phyloP scores from a whole-genome alignment of 2,797 vertebrate species.

The Miichthys miiuy region DNA sequence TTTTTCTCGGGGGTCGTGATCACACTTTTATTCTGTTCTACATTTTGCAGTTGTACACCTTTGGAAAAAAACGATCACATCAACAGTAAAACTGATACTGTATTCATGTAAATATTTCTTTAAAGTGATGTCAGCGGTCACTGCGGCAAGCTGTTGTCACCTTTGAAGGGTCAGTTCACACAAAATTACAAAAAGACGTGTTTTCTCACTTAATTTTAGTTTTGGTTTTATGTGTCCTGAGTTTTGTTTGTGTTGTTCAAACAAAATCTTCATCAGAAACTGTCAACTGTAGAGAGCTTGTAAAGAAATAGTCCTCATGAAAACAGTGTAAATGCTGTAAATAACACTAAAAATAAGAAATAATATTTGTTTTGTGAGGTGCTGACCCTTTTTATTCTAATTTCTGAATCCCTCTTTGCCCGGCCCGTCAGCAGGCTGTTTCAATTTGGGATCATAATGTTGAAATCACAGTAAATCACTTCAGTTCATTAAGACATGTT shows the following conservation, averaged over 20 bases:
- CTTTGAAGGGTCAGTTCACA: neutral
- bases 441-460: constrained; percentile 8
- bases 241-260: neutral
- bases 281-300: neutral
- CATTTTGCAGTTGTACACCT: constrained; percentile 11
- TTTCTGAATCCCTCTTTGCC: neutral
- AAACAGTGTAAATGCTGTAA: neutral
- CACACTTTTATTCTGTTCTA: constrained; percentile 26
- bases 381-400: constrained; percentile 4
- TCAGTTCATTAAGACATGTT: constrained; percentile 73
- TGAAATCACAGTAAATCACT: constrained; percentile 22
- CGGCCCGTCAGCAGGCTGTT: neutral
- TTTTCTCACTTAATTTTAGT: neutral
- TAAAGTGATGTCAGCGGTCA: neutral
- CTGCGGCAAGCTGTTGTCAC: neutral
- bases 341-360: neutral
- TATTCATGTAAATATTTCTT: neutral
- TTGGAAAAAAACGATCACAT: neutral
- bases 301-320: neutral
- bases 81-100: constrained; percentile 1
- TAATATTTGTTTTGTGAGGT: neutral
- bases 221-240: neutral
- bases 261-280: neutral
- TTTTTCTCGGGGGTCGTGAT: constrained; percentile 4
- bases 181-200: neutral